A percentile compares a stretch with the other conserved stretches of the same genome.
Conservation (phyloP, 2,113 vertebrate species). For the Philantomba maxwellii region DNA sequence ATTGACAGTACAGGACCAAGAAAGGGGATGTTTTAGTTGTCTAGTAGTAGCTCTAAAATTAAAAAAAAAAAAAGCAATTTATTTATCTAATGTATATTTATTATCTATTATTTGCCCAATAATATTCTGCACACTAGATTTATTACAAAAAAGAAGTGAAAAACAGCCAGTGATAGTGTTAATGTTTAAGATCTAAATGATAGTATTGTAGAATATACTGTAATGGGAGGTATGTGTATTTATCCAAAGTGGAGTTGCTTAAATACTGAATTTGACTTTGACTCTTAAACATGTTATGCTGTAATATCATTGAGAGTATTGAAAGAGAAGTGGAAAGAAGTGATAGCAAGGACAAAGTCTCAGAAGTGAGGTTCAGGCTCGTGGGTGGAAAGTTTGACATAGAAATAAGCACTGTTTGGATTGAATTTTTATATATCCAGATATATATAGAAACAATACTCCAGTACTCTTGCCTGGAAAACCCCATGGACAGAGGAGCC, state of each 20-base stretch:
- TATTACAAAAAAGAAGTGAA: neutral
- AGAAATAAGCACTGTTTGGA: neutral
- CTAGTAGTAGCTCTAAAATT: neutral
- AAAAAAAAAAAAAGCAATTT: neutral
- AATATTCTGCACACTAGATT: neutral
- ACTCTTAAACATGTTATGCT: neutral
- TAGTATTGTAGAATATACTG: neutral
- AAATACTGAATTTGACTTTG: neutral
- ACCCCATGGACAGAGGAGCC: too few relatives aligned
- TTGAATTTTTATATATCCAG: neutral
- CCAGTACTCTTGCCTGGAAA: too few relatives aligned
- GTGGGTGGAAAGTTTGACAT: neutral
- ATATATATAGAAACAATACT: neutral
- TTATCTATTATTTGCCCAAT: neutral
- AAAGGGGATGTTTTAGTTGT: neutral
- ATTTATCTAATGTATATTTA: neutral
- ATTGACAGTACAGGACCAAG: neutral
- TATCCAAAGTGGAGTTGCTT: neutral
- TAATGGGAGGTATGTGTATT: neutral
- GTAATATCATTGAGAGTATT: neutral
- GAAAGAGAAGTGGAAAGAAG: neutral
- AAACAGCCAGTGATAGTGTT: neutral
- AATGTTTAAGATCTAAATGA: neutral
- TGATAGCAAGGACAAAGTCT: neutral
- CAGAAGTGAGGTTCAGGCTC: fast-evolving